Base-by-base conservation (phyloP, 2,113 vertebrate genomes). In the Maccullochella peelii region DNA sequence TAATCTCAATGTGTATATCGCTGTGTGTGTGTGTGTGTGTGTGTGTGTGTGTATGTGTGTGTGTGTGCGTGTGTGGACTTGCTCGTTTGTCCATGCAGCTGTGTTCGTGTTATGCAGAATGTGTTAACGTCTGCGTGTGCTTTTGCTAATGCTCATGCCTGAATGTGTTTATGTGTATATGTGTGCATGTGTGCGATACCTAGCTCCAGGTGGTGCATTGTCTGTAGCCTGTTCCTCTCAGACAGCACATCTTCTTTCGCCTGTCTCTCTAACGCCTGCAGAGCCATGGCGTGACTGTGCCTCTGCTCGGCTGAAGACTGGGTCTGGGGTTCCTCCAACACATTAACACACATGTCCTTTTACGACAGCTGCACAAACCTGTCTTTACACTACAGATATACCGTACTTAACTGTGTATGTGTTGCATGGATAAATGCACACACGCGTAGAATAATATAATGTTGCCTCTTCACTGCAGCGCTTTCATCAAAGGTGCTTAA, bases 221-320 rank as follows among this genome's bases (percentile, higher is more conserved):
- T 96, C 92, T 97, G 96, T 36, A 95, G 93, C 87, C 95, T 91
- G 87, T 96, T 96, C 14, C 95, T 94, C 90, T 97, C 97, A 27
- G 95, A 95, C 78, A 96, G 95, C 50, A 97, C 92, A 81, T 97
- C 96, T 79, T 97, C 96, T 79, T 94, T 95, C 5, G 96, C 95
- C 85, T 95, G 96, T 77, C 96, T 96, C 93, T 97, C 96, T 88
- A 97, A 62, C 15, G 94, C 93, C 90, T 96, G 96, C 73, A 97
- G 93, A 83, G 97, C 96, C 85, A 95, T 88, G 73, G 83, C 90
- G 77, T 97, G 96, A 33, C 89, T 93, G 79, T 96, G 95, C 67
- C 88, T 94, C 69, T 97, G 97, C 42, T 91, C 93, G 50, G 96
- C 94, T 81, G 94, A 88, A 52, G 86, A 93, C 91, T 96, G 96